Base-by-base conservation (phyloP, 35 echinoderm and acorn worm species). In the Heliocidaris tuberculata region DNA sequence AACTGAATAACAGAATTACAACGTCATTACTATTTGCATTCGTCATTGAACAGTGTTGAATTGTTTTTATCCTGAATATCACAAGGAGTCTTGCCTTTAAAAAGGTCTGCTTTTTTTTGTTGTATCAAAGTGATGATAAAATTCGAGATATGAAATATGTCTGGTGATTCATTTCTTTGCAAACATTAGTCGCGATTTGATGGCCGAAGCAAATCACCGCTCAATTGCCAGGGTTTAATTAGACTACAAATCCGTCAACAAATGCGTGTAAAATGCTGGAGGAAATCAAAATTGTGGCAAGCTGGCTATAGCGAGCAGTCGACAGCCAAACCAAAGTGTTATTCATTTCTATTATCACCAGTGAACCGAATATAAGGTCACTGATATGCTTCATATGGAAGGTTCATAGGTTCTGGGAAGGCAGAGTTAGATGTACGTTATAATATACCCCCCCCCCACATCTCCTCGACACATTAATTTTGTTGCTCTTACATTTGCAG, bases 181-280 rank as follows among this genome's bases (percentile, higher is more conserved):
- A 78, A 78, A 27, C 52, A 56, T 56, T 8, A 78, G 27, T 6
- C 5, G 17, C 17, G 19, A 21, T 78, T 7, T 89, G 47, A 27
- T 30, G 87, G 87, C 1, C 17, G 87, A 89, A 89, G 87, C 9
- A 47, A 47, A 47, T 12, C 87, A 32, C 47, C 7, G 12, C 13
- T 42, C 31, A 89, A 89, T 89, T 47, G 24, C 47, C 31, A 89
- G 87, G 19, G 87, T 89, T 89, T 32, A 89, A 89, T 89, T 89
- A 89, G 31, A 89, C 87, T 32, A 35, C 47, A 89, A 47, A 32
- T 89, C 87, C 87, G 13, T 89, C 87, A 32, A 89, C 11, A 89
- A 48, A 89, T 13, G 87, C 21, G 31, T 6, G 32, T 48, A 32
- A 89, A 89, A 89, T 17, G 87, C 47, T 16, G 32, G 12, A 89